Percentiles rank a stretch among this genome's conserved stretches.
These are phyloP conservation scores for Semnopithecus entellus DNA, from an alignment of 2,113 vertebrate genomes.

Conservation along the genomic window DNA sequence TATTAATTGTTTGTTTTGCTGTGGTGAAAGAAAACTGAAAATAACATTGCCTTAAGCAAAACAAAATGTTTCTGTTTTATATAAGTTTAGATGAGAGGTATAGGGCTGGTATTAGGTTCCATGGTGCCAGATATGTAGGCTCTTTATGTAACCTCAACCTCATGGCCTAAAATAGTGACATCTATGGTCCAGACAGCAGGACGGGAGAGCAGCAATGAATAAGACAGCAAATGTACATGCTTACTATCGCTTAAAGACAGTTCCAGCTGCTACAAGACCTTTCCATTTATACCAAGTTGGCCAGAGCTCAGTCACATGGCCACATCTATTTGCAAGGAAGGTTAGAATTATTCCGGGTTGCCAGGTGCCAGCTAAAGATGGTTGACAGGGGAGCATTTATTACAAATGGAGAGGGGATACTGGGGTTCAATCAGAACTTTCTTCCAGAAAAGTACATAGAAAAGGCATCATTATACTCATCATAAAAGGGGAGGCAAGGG, in stretches of 20 bases:
- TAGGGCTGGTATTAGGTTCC: neutral
- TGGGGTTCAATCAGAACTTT: neutral
- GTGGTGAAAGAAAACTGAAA: neutral
- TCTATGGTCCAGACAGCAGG: neutral
- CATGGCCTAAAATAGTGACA: neutral
- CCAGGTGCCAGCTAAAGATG: neutral
- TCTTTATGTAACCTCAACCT: neutral
- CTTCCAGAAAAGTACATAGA: neutral
- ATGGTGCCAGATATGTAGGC: neutral
- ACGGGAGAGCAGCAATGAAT: no score
- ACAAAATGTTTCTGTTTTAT: neutral
- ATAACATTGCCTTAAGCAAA: neutral
- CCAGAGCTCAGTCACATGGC: neutral
- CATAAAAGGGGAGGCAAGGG: neutral
- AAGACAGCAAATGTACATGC: neutral
- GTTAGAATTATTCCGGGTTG: neutral
- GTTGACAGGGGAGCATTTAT: no score
- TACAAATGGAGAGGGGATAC: neutral
- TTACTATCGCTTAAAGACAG: neutral
- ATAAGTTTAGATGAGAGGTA: neutral
- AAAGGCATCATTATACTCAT: neutral
- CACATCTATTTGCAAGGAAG: neutral
- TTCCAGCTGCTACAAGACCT: neutral
- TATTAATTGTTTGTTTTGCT: slow-evolving; percentile 10
- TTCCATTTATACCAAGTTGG: neutral